phyloP scores from a whole-genome alignment of 2,888 invertebrate species.

The Heteropelma amictum region DNA sequence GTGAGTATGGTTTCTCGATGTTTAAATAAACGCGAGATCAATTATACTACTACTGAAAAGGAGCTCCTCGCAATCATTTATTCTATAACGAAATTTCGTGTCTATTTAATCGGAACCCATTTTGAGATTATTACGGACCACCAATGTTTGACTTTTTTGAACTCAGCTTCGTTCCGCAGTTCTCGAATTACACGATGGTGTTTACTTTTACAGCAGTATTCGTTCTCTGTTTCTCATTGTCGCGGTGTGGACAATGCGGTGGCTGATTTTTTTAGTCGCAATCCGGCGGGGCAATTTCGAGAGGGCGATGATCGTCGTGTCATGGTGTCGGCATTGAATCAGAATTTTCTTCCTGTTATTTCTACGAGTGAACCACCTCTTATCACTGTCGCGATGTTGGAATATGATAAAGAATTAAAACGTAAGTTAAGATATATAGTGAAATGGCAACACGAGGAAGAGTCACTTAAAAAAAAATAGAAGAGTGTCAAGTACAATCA shows the following conservation, averaged over 20 bases:
- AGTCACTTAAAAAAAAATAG: neutral
- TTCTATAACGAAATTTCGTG: neutral
- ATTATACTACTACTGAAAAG: slow-evolving; percentile 11
- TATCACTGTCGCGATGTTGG: too few relatives aligned
- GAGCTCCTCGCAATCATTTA: slow-evolving; percentile 11
- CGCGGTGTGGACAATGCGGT: neutral
- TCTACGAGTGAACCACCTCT: too few relatives aligned
- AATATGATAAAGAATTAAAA: too few relatives aligned
- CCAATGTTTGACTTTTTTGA: neutral
- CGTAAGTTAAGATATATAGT: neutral
- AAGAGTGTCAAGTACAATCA: neutral
- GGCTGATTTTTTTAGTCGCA: slow-evolving; percentile 3
- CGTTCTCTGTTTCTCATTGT: neutral
- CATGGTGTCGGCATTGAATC: too few relatives aligned
- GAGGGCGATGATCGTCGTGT: too few relatives aligned
- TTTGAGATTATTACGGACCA: too few relatives aligned
- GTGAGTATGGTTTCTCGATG: too few relatives aligned
- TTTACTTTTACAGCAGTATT: neutral
- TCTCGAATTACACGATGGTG: neutral
- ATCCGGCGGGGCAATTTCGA: neutral
- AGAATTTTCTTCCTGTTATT: too few relatives aligned
- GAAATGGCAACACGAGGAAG: neutral
- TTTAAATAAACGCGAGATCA: neutral
- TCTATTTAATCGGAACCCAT: neutral
- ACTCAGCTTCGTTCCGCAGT: neutral